Evolutionary conservation across 2,113 vertebrate species (phyloP).

Genomic region (Pterocles orientalis): DNA sequence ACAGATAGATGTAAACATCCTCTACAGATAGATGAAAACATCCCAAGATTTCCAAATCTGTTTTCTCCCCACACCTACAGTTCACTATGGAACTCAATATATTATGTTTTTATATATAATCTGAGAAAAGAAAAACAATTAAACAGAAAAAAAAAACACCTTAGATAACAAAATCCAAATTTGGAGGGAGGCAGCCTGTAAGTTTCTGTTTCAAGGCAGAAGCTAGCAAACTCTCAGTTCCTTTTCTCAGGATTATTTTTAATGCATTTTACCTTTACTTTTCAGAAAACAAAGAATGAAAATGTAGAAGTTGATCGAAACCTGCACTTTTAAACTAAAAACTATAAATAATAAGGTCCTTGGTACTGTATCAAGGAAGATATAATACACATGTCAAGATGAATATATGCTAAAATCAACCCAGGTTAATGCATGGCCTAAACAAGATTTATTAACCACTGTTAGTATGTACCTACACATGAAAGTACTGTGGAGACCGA

Average conservation of each 20-base stretch:
- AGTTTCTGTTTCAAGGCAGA: neutral
- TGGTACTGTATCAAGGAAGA: neutral
- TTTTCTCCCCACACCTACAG: neutral
- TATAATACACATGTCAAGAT: neutral
- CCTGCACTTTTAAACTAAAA: neutral
- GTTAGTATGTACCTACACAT: neutral
- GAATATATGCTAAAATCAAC: neutral
- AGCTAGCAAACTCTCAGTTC: neutral
- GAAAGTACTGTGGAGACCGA: neutral
- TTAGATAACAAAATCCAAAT: neutral
- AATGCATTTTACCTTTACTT: neutral
- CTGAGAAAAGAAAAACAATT: neutral
- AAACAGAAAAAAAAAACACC: neutral
- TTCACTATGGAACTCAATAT: neutral
- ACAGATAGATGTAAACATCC: too few relatives aligned
- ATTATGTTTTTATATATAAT: neutral
- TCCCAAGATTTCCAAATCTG: neutral
- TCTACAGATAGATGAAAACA: neutral
- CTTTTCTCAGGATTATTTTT: neutral
- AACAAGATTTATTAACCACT: neutral
- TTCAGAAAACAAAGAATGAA: neutral
- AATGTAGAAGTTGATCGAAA: neutral
- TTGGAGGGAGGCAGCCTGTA: neutral
- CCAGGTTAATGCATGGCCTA: neutral
- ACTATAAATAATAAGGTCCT: neutral